Evolutionary conservation across 2,113 vertebrate genomes (phyloP).

Genomic region (Mungos mungo): DNA sequence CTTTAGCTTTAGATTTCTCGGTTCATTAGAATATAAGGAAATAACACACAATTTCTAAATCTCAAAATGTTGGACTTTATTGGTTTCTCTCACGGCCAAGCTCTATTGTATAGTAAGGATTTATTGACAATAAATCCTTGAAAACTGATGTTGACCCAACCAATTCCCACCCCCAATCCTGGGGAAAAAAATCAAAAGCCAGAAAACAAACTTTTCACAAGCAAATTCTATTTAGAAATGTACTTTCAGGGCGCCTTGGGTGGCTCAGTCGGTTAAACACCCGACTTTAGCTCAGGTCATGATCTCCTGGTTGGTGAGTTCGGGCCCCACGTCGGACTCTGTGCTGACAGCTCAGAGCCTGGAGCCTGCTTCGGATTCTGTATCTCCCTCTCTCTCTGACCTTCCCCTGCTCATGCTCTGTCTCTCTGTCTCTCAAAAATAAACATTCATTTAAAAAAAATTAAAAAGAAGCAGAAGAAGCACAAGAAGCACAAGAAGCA

Average conservation of each 20-base stretch:
- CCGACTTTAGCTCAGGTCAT: no score
- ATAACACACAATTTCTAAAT: not conserved
- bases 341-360: no score
- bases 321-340: no score
- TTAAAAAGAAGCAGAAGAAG: no score
- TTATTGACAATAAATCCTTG: not conserved
- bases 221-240: slow-evolving; percentile 34
- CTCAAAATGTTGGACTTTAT: not conserved
- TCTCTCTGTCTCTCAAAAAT: no score
- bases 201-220: not conserved
- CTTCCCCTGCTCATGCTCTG: no score
- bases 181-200: not conserved
- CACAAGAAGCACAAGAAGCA: no score
- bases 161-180: not conserved
- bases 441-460: no score
- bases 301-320: no score
- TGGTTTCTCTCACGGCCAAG: not conserved
- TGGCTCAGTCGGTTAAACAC: no score
- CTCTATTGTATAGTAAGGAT: not conserved
- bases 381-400: no score
- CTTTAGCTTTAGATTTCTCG: not conserved
- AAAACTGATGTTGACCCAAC: not conserved
- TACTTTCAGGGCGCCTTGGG: not conserved
- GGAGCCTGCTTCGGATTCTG: no score
- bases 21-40: not conserved